A percentile compares a stretch with the other conserved stretches of the same genome.
Conservation (phyloP, 2,888 invertebrate genomes). For the Allacma fusca region DNA sequence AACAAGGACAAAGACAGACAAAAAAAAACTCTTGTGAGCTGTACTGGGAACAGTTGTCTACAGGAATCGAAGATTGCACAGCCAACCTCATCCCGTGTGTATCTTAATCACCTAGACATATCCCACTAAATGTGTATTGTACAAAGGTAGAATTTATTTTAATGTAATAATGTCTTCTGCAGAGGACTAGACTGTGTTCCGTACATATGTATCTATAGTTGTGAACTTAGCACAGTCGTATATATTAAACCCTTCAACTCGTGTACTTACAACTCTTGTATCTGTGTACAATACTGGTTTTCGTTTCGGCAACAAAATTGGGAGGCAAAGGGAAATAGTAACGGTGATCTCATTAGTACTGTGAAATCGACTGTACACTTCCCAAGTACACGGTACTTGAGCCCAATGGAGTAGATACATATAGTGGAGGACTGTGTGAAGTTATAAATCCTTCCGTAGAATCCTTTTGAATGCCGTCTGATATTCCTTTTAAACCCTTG, state of each 20-base stretch:
- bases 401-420: too few relatives aligned
- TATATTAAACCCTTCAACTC: too few relatives aligned
- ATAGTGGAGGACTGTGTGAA: too few relatives aligned
- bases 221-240: too few relatives aligned
- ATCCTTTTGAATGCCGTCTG: too few relatives aligned
- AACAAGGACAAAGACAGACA: not conserved
- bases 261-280: too few relatives aligned
- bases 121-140: not conserved
- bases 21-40: not conserved
- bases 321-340: conserved; percentile 23
- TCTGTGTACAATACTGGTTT: conserved; percentile 16
- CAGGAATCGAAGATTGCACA: conserved; percentile 9
- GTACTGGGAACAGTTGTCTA: not conserved
- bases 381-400: not conserved
- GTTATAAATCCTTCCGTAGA: too few relatives aligned
- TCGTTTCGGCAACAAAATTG: conserved; percentile 12
- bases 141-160: too few relatives aligned
- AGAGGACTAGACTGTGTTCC: too few relatives aligned
- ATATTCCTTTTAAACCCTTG: not conserved
- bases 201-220: too few relatives aligned
- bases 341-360: conserved; percentile 39
- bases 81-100: not conserved
- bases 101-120: conserved; percentile 7
- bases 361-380: conserved; percentile 35
- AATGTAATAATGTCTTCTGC: too few relatives aligned